A percentile compares a stretch with the other conserved stretches of the same genome.
Conservation (phyloP, 2,888 invertebrate genomes). For the Meiosimyza decipiens region DNA sequence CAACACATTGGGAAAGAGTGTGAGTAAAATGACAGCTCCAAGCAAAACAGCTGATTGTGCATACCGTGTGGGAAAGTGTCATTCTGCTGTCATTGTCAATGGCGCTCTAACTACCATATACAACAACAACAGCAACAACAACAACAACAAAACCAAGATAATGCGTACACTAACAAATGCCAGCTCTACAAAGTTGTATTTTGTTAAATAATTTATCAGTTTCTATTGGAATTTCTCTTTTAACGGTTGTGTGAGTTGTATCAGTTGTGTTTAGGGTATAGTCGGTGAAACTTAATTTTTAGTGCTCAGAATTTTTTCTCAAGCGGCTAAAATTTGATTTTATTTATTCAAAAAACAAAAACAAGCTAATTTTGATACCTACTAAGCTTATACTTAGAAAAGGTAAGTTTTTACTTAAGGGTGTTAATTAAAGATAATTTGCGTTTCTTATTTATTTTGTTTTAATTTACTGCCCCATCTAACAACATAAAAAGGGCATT, state of each 20-base stretch:
- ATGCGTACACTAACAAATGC: slow-evolving; percentile 23
- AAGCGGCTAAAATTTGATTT: not conserved
- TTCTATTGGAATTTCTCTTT: slow-evolving; percentile 36
- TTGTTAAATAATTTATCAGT: slow-evolving; percentile 28
- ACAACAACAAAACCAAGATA: not conserved
- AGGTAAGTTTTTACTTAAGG: too few relatives aligned
- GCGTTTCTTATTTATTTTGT: too few relatives aligned
- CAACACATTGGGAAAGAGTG: not conserved
- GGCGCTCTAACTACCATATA: not conserved
- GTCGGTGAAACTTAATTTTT: not conserved
- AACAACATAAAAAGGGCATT: too few relatives aligned
- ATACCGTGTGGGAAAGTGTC: not conserved
- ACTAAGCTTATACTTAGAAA: not conserved
- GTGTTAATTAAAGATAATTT: too few relatives aligned
- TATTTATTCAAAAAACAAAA: slow-evolving; percentile 24
- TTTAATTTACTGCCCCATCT: too few relatives aligned
- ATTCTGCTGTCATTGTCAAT: slow-evolving; percentile 1
- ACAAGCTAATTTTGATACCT: not conserved
- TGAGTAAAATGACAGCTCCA: not conserved
- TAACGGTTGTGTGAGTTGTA: slow-evolving; percentile 36
- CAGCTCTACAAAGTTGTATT: slow-evolving; percentile 22
- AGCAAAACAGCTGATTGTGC: slow-evolving; percentile 11
- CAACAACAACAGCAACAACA: slow-evolving; percentile 5
- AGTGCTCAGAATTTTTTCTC: not conserved
- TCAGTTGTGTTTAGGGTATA: slow-evolving; percentile 22